These are phyloP conservation scores for Phoebastria nigripes DNA, from an alignment of 2,797 vertebrate genomes.

Conservation along the genomic window DNA sequence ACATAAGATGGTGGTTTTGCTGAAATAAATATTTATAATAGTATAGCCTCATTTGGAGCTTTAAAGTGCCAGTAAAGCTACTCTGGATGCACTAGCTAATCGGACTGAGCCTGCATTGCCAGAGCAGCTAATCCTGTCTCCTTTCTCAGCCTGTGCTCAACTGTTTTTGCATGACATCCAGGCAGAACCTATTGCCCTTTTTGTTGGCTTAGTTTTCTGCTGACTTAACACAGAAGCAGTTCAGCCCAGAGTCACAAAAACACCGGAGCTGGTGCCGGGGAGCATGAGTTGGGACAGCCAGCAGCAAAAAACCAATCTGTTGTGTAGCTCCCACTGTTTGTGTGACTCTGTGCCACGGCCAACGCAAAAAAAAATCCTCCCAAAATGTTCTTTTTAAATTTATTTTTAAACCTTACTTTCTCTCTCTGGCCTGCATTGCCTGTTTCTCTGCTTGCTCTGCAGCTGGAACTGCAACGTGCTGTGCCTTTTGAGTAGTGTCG, in stretches of 20 bases:
- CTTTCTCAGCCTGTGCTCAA: constrained; percentile 7
- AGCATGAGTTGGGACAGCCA: neutral
- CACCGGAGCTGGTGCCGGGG: neutral
- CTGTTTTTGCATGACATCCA: constrained; percentile 26
- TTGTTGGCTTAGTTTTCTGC: constrained; percentile 62
- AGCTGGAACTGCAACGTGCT: neutral
- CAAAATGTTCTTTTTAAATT: neutral
- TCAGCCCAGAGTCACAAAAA: constrained; percentile 60
- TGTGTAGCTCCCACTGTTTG: neutral
- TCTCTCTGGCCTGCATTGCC: neutral
- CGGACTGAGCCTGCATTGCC: neutral
- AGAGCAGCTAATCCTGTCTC: neutral
- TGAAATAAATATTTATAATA: neutral
- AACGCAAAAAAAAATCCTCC: neutral
- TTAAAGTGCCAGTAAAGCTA: neutral
- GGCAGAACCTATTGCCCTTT: constrained; percentile 23
- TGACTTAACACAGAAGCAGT: constrained; percentile 64
- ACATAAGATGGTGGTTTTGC: neutral
- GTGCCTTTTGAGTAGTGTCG: neutral
- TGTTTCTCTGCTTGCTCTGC: neutral
- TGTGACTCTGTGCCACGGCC: neutral
- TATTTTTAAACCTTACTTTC: constrained; percentile 13
- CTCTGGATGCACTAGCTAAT: neutral
- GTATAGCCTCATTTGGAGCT: neutral
- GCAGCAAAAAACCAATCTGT: neutral